Conservation (phyloP, 2,797 vertebrate species). For the Acipenser ruthenus region DNA sequence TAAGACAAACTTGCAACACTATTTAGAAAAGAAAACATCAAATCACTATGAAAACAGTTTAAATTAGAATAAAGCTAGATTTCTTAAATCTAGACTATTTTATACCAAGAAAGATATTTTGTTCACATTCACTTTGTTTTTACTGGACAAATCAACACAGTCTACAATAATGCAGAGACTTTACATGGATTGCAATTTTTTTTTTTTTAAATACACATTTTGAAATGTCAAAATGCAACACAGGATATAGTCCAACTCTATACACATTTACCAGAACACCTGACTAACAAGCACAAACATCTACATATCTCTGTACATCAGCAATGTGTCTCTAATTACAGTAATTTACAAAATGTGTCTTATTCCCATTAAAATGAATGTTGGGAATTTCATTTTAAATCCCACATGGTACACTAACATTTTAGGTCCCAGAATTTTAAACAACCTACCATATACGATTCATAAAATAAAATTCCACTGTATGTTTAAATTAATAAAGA, state of each 20-base stretch:
- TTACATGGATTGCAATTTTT: constrained; percentile 21
- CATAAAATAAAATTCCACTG: too few relatives aligned
- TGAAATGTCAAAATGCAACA: constrained; percentile 31
- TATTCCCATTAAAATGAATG: too few relatives aligned
- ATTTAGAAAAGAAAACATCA: constrained; percentile 10
- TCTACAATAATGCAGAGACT: too few relatives aligned
- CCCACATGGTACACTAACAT: too few relatives aligned
- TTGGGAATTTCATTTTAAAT: too few relatives aligned
- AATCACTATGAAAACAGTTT: not conserved
- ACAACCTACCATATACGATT: too few relatives aligned
- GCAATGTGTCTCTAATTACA: constrained; percentile 55
- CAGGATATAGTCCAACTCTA: constrained; percentile 45
- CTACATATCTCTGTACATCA: constrained; percentile 54
- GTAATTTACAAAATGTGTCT: constrained; percentile 14
- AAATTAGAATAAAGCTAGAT: constrained; percentile 8
- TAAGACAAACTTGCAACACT: constrained; percentile 7
- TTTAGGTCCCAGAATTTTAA: too few relatives aligned
- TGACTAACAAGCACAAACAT: constrained; percentile 52
- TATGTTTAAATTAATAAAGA: too few relatives aligned
- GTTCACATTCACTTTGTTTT: too few relatives aligned
- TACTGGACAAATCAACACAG: too few relatives aligned
- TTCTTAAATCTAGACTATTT: constrained; percentile 18
- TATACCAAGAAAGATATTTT: constrained; percentile 12
- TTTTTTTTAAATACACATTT: constrained; percentile 26
- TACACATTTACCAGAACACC: constrained; percentile 44